Percentiles rank a stretch among this genome's conserved stretches.
Evolutionary conservation across 1,140 invertebrate species (phyloP).

Genomic region (Melanaphis sacchari): DNA sequence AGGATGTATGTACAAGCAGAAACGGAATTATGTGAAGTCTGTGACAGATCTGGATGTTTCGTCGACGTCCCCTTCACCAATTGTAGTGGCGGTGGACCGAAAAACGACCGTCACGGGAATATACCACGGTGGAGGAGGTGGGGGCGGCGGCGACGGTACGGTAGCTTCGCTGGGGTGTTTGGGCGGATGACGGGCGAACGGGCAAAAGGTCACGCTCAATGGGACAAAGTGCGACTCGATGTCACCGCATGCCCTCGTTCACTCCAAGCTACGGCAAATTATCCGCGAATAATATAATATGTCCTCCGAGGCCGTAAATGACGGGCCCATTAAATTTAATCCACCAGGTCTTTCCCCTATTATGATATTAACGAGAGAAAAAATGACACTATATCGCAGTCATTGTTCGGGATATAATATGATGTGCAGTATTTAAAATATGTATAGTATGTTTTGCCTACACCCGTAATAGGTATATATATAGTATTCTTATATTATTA

Average conservation of each 20-base stretch:
- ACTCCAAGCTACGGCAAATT: background rate
- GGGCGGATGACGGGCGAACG: background rate
- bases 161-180: no score
- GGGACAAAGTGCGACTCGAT: constrained; percentile 49
- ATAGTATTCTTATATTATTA: no score
- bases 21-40: background rate
- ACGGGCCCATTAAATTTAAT: constrained; percentile 48
- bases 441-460: no score
- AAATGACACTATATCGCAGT: background rate
- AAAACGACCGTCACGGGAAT: constrained; percentile 45
- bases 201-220: constrained; percentile 44
- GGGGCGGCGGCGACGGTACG: background rate
- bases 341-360: background rate
- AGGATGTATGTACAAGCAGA: background rate
- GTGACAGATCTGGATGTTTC: background rate
- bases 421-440: no score
- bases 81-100: background rate
- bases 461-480: no score
- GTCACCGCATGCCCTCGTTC: constrained; percentile 22
- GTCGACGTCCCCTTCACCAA: background rate
- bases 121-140: background rate
- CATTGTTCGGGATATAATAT: background rate
- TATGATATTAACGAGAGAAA: background rate
- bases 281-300: constrained; percentile 52
- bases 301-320: constrained; percentile 47